phyloP scores from a whole-genome alignment of 1,140 invertebrate species.

The Ruditapes philippinarum region DNA sequence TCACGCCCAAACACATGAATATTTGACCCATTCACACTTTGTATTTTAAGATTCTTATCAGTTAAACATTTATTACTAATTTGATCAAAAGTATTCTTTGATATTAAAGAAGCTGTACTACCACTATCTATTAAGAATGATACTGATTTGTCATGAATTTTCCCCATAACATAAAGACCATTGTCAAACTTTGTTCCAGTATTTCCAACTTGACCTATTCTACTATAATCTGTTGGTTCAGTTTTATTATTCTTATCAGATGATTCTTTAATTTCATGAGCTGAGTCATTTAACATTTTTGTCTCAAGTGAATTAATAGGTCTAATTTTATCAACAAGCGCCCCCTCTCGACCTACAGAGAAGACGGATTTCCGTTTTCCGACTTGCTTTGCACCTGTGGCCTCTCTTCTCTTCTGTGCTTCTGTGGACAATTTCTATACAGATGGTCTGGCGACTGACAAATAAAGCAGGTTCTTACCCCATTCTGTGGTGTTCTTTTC shows the following conservation, averaged over 20 bases:
- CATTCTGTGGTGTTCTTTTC: too few relatives aligned
- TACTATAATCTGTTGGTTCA: background rate
- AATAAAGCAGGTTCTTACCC: background rate
- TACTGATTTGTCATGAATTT: background rate
- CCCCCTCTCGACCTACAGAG: conserved; percentile 2
- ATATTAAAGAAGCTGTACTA: background rate
- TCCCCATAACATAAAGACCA: background rate
- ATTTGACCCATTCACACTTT: conserved; percentile 2
- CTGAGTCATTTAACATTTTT: background rate
- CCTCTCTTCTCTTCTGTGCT: background rate
- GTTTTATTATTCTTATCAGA: background rate
- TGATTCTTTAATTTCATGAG: background rate
- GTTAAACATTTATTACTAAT: background rate
- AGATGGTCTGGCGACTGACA: background rate
- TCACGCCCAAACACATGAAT: background rate
- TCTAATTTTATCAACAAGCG: too few relatives aligned
- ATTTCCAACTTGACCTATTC: background rate
- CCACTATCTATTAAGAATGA: background rate
- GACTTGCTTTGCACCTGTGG: background rate
- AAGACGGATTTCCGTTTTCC: background rate
- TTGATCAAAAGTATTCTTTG: background rate
- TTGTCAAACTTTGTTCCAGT: background rate
- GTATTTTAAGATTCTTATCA: background rate
- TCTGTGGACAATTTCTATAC: background rate
- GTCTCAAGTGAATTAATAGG: too few relatives aligned